phyloP scores from a whole-genome alignment of 2,113 vertebrate species.

The Neotoma lepida region DNA sequence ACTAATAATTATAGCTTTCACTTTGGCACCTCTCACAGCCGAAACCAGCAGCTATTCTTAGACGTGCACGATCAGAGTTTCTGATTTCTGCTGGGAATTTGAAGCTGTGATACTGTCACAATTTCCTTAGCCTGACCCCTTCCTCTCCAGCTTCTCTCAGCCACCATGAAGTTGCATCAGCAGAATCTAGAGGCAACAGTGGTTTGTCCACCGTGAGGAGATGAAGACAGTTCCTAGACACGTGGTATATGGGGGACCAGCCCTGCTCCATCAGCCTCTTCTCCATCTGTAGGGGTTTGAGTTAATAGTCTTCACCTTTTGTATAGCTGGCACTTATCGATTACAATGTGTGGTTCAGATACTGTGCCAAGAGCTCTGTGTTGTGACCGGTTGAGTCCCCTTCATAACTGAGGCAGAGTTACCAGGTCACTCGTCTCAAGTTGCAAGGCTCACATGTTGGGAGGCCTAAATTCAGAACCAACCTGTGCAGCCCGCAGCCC shows the following conservation, averaged over 20 bases:
- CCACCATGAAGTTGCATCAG: background rate
- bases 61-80: slow-evolving; percentile 73
- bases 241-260: background rate
- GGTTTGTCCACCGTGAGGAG: background rate
- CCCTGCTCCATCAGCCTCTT: background rate
- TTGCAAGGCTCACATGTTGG: background rate
- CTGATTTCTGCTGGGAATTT: slow-evolving; percentile 65
- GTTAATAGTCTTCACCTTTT: background rate
- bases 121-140: background rate
- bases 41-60: slow-evolving; percentile 77
- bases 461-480: background rate
- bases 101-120: slow-evolving; percentile 24
- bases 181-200: background rate
- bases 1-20: slow-evolving; percentile 81
- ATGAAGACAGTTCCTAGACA: background rate
- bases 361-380: background rate
- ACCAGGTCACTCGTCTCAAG: background rate
- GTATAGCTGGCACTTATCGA: background rate
- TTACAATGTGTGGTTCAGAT: background rate
- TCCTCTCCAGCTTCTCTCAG: background rate
- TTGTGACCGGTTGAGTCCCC: background rate
- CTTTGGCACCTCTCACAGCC: slow-evolving; percentile 71
- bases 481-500: background rate
- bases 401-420: background rate
- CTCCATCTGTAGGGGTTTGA: background rate